Conservation (phyloP, 2,888 invertebrate genomes). For the Agrenia bidenticulata region DNA sequence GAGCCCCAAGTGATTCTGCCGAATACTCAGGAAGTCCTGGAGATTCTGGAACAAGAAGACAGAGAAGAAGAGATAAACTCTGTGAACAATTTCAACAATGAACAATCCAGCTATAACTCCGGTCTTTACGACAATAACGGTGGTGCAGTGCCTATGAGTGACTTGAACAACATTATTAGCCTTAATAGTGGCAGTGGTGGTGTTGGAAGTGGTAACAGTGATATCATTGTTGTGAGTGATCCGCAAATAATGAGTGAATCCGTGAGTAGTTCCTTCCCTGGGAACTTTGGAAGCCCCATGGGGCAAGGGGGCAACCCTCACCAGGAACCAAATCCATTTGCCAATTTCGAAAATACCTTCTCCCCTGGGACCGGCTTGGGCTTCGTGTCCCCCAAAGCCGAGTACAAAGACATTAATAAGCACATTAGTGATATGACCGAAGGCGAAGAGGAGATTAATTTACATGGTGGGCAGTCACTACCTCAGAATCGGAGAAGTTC, state of each 20-base stretch:
- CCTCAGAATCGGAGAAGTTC: neutral
- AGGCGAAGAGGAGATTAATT: neutral
- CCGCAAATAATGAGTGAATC: too few relatives aligned
- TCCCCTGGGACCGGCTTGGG: conserved; percentile 15
- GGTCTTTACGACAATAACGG: neutral
- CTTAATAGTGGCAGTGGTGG: too few relatives aligned
- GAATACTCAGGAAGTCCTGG: neutral
- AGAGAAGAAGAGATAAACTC: too few relatives aligned
- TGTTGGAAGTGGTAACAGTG: too few relatives aligned
- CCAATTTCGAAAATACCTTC: conserved; percentile 16
- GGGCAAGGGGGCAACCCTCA: conserved; percentile 35
- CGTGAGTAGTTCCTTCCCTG: conserved; percentile 10
- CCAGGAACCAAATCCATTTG: conserved; percentile 18
- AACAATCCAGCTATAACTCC: too few relatives aligned
- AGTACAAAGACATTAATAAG: conserved; percentile 22
- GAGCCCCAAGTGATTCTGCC: neutral
- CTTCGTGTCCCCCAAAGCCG: conserved; percentile 29
- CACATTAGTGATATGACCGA: conserved; percentile 16
- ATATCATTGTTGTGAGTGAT: too few relatives aligned
- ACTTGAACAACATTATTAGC: too few relatives aligned
- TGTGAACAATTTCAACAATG: too few relatives aligned
- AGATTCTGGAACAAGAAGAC: neutral
- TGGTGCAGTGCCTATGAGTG: neutral
- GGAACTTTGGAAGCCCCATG: conserved; percentile 25
- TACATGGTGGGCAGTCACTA: neutral